Evolutionary conservation across 2,888 invertebrate species (phyloP).

Genomic region (Chymomyza procnemis): DNA sequence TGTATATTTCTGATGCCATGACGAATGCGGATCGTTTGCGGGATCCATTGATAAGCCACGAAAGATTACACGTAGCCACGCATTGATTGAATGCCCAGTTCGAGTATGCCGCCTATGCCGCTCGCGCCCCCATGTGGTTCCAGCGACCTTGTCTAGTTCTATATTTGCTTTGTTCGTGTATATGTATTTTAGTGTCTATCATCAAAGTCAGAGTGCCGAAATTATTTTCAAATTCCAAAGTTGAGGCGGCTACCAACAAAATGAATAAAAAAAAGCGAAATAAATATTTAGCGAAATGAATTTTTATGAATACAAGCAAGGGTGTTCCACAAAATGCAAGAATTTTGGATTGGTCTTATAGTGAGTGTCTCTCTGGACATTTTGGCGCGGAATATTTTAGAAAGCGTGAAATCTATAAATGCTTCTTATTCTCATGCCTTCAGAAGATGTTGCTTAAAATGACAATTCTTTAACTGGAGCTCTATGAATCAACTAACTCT

Average conservation of each 20-base stretch:
- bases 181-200: not conserved
- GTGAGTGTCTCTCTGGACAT: too few species aligned
- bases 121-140: constrained; percentile 9
- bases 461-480: too few species aligned
- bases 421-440: too few species aligned
- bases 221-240: not conserved
- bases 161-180: not conserved
- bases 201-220: constrained; percentile 1
- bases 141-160: constrained; percentile 5
- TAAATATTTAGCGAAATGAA: not conserved
- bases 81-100: constrained; percentile 31
- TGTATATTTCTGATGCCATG: not conserved
- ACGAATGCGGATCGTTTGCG: not conserved
- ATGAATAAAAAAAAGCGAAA: not conserved
- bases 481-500: too few species aligned
- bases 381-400: too few species aligned
- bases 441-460: too few species aligned
- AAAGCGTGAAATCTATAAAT: too few species aligned
- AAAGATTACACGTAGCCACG: constrained; percentile 32
- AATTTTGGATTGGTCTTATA: not conserved
- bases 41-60: not conserved
- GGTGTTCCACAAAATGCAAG: not conserved
- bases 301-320: not conserved
- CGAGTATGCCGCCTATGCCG: not conserved
- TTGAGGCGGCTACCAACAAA: not conserved